Percentiles rank a stretch among this genome's conserved stretches.
phyloP scores from a whole-genome alignment of 2,888 invertebrate species.

The Petrolisthes cinctipes region DNA sequence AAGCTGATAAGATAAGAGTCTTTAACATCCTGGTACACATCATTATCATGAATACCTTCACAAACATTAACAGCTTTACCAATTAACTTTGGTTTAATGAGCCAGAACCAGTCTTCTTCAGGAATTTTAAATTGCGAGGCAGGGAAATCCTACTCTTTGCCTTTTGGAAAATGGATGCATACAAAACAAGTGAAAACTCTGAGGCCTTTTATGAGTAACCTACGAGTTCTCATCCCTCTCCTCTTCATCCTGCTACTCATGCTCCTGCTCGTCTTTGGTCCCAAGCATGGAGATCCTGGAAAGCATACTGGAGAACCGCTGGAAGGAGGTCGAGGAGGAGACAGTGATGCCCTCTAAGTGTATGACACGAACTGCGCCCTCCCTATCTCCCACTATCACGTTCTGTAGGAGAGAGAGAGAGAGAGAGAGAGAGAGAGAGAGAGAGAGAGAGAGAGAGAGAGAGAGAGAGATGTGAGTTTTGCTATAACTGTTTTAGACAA shows the following conservation, averaged over 20 bases:
- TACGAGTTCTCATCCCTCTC: neutral
- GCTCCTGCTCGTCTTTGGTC: conserved; percentile 10
- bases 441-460: neutral
- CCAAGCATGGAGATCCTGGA: conserved; percentile 44
- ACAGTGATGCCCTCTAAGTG: conserved; percentile 50
- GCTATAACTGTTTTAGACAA: too few species aligned
- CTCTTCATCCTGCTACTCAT: neutral
- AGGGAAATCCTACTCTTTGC: too few species aligned
- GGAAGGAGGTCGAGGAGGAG: conserved; percentile 44
- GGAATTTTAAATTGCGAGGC: conserved; percentile 10
- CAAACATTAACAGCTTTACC: conserved; percentile 4
- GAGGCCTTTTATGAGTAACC: too few species aligned
- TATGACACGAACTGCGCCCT: conserved; percentile 38
- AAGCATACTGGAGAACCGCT: conserved; percentile 42
- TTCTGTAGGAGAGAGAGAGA: conserved; percentile 30
- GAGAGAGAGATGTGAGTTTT: neutral
- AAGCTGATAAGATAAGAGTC: conserved; percentile 18
- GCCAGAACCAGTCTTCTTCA: conserved; percentile 27
- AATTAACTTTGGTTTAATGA: conserved; percentile 23
- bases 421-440: neutral
- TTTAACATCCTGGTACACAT: conserved; percentile 3
- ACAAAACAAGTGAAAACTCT: too few species aligned
- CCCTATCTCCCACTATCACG: conserved; percentile 35
- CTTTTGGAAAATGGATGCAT: too few species aligned
- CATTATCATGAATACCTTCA: too few species aligned